Evolutionary conservation across 92 coral and sea anemone genomes (phyloP), one percentile per base, ranked within the genome.

Genomic region (Epizoanthus ramosus): DNA sequence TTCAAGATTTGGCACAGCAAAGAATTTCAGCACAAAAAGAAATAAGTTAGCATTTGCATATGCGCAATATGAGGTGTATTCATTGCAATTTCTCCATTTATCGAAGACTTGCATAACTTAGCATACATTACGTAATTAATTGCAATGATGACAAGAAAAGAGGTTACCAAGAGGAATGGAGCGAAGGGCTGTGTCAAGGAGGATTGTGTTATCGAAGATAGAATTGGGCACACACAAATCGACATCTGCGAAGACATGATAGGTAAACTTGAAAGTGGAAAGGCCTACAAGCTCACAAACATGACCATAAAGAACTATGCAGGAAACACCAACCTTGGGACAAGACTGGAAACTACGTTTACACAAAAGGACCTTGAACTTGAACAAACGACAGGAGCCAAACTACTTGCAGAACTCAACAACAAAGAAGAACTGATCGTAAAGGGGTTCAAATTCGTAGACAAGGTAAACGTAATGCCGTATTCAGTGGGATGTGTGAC

Each of bases 1-100:
- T 63, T 63, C 14, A 63, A 63, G 35, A 63, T 63, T 63, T 63
- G 68, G 68, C 68, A 63, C 68, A 23, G 68, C 68, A 63, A 63
- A 63, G 37, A 23, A 63, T 63, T 63, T 63, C 9, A 63, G 12
- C 37, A 63, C 28, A 63, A 63, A 8, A 63, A 63, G 14, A 23
- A 63, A 63, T 63, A 25, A 60, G 22, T 60, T 24, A 60, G 21
- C 25, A 18, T 60, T 60, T 16, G 66, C 23, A 18, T 60, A 60
- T 18, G 21, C 24, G 24, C 66, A n/a, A n/a, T n/a, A 60, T 18
- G 66, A 60, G 24, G 19, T 60, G 10, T 60, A 60, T 60, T 60
- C 24, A 24, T 60, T 60, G 24, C 19, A 60, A 60, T 17, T 60
- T 16, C 10, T 60, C 12, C 66, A 60, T 19, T 24, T 60, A 18